Conservation (phyloP, 1,140 invertebrate genomes). For the Monomorium pharaonis region DNA sequence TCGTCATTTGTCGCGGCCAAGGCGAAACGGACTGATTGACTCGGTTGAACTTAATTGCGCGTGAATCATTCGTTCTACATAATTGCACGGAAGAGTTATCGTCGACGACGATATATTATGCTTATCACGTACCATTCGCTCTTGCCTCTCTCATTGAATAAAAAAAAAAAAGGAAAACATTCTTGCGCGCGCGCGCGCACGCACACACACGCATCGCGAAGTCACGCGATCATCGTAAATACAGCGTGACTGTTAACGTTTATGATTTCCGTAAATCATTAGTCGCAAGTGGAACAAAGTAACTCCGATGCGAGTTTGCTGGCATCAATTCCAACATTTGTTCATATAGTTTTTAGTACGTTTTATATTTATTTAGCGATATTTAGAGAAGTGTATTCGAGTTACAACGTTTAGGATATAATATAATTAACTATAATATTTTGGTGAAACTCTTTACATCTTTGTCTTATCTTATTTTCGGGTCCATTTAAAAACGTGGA, state of each 20-base stretch:
- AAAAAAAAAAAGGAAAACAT: background rate
- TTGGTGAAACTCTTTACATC: background rate
- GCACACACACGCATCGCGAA: background rate
- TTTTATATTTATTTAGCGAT: background rate
- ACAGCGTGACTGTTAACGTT: conserved; percentile 4
- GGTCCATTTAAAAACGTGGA: background rate
- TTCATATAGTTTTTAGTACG: background rate
- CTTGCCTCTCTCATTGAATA: conserved; percentile 11
- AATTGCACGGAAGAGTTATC: conserved; percentile 57
- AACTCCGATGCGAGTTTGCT: background rate
- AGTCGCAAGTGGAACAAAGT: background rate
- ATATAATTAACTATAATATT: background rate
- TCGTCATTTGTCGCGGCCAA: conserved; percentile 11
- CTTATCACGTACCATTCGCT: conserved; percentile 47
- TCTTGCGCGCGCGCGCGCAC: background rate
- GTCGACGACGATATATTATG: conserved; percentile 24
- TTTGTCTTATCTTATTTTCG: background rate
- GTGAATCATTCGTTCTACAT: conserved; percentile 58
- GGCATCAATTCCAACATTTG: background rate
- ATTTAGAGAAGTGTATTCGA: background rate
- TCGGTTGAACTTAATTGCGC: conserved; percentile 52
- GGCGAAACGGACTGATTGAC: conserved; percentile 53
- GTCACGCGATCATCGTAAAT: conserved; percentile 32
- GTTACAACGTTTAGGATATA: no score
- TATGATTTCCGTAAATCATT: conserved; percentile 35